Conservation (phyloP, 2,113 vertebrate genomes). For the Zootoca vivipara region DNA sequence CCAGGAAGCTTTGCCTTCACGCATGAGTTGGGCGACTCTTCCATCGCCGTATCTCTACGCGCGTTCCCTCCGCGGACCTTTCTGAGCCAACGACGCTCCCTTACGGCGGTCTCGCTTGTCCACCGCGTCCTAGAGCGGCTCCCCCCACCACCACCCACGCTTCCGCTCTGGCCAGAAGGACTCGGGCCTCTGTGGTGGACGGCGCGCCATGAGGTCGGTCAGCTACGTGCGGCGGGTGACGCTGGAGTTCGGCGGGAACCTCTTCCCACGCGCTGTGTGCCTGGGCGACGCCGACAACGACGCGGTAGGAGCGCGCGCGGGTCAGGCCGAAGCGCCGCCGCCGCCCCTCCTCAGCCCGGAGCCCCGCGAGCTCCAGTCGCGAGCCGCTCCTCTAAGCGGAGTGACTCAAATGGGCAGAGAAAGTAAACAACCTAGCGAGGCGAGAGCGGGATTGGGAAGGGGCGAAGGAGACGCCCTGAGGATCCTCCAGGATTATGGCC, state of each 20-base stretch:
- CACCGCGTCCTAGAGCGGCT: neutral
- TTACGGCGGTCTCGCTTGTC: neutral
- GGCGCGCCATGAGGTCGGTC: slow-evolving; percentile 83
- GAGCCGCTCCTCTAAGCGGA: too few relatives aligned
- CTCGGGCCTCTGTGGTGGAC: neutral
- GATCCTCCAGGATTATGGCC: too few relatives aligned
- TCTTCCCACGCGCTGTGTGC: slow-evolving; percentile 92
- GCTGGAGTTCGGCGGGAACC: slow-evolving; percentile 89
- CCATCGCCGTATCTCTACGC: neutral
- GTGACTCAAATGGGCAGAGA: too few relatives aligned
- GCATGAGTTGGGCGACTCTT: neutral
- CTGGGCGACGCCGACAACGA: slow-evolving; percentile 95
- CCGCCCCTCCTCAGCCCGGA: too few relatives aligned
- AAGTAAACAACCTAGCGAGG: too few relatives aligned
- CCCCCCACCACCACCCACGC: too few relatives aligned
- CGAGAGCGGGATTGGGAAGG: too few relatives aligned
- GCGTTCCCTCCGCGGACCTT: neutral
- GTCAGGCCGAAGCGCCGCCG: too few relatives aligned
- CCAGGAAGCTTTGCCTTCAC: neutral
- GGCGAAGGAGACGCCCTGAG: too few relatives aligned
- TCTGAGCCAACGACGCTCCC: neutral
- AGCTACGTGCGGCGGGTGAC: slow-evolving; percentile 91
- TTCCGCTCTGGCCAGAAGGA: neutral
- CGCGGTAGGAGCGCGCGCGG: slow-evolving; percentile 68
- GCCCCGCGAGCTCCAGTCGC: too few relatives aligned